phyloP scores from a whole-genome alignment of 2,888 invertebrate genomes.

The Caenorhabditis sulstoni region DNA sequence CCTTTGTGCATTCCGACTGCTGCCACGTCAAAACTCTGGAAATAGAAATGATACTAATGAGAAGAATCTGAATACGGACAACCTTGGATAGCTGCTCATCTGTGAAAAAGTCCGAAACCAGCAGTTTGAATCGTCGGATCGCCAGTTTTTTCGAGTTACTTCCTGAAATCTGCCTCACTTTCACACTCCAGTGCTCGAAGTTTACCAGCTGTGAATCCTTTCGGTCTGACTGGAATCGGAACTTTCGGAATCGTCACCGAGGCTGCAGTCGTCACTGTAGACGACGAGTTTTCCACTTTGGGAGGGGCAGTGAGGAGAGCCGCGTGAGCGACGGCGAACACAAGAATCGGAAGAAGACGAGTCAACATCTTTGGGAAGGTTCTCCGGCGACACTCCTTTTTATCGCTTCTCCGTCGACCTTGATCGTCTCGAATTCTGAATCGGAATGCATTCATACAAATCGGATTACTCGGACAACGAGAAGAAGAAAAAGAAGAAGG shows the following conservation, averaged over 20 bases:
- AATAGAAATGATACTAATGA: neutral
- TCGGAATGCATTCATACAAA: constrained; percentile 34
- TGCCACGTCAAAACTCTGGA: constrained; percentile 49
- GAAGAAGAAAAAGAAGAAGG: constrained; percentile 7
- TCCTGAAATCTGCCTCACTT: no score
- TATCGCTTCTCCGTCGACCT: constrained; percentile 26
- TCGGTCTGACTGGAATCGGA: constrained; percentile 38
- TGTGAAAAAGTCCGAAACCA: constrained; percentile 47
- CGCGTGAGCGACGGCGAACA: neutral
- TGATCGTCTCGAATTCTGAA: constrained; percentile 43
- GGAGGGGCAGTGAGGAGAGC: constrained; percentile 11
- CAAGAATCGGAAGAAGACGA: constrained; percentile 10
- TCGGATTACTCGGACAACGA: constrained; percentile 33
- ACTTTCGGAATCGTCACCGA: constrained; percentile 25
- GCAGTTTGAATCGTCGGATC: constrained; percentile 33
- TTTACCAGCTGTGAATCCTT: constrained; percentile 29
- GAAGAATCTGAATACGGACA: neutral
- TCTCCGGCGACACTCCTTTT: neutral
- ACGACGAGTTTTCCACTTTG: no score
- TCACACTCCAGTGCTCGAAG: no score
- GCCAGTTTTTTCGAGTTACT: constrained; percentile 27
- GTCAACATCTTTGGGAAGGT: constrained; percentile 38
- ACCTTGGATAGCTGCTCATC: constrained; percentile 54
- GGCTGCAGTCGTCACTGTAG: neutral
- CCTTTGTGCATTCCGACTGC: constrained; percentile 60